Conservation (phyloP, 1,140 invertebrate species). For the Drosophila rhopaloa region DNA sequence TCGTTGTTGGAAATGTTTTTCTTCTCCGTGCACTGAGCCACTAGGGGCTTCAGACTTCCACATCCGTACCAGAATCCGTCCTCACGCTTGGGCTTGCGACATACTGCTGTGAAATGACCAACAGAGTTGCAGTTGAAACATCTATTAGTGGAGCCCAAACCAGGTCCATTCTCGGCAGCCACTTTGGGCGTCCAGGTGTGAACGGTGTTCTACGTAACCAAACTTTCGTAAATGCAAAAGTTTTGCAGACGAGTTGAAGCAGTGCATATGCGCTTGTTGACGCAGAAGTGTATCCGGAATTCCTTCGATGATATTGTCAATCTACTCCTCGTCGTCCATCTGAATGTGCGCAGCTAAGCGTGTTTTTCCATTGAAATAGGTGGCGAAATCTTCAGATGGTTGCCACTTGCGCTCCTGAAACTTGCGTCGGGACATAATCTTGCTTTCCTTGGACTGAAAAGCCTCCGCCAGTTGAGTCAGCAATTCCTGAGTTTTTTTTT, state of each 20-base stretch:
- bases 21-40: conserved; percentile 1
- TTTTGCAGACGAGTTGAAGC: neutral
- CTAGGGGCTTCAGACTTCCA: too few relatives aligned
- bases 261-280: conserved; percentile 10
- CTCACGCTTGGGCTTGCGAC: conserved; percentile 8
- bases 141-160: neutral
- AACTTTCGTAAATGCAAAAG: conserved; percentile 4
- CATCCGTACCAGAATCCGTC: neutral
- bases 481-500: too few relatives aligned
- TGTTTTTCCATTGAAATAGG: neutral
- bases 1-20: neutral
- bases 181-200: neutral
- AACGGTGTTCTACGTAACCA: neutral
- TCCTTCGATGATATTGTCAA: conserved; percentile 4
- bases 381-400: neutral
- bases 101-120: conserved; percentile 2
- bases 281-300: conserved; percentile 1
- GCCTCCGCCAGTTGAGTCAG: neutral
- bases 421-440: neutral
- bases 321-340: neutral
- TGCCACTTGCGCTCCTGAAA: conserved; percentile 2
- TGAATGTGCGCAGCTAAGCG: neutral
- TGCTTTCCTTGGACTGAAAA: neutral
- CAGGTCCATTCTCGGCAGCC: neutral
- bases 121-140: neutral